Evolutionary conservation across 2,888 invertebrate genomes (phyloP).

Genomic region (Coenonympha glycerion): DNA sequence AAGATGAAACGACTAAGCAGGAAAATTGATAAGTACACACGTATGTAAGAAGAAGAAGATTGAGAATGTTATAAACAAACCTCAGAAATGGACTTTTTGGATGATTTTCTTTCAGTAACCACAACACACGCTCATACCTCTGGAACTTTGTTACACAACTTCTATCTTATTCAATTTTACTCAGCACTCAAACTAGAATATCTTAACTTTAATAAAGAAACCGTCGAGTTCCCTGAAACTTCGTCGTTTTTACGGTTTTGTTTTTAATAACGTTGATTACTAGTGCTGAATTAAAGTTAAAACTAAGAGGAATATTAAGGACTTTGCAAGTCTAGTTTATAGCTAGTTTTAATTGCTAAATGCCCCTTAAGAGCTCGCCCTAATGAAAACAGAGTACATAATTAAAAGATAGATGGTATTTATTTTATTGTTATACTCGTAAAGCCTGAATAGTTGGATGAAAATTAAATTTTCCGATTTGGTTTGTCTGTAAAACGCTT

Average conservation of each 20-base stretch:
- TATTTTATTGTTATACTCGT: no score
- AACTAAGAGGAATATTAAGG: constrained; percentile 6
- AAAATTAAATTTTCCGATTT: no score
- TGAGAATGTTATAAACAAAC: no score
- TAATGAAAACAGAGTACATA: constrained; percentile 4
- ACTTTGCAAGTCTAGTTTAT: constrained; percentile 9
- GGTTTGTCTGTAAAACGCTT: no score
- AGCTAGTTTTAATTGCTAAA: constrained; percentile 15
- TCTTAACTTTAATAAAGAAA: constrained; percentile 10
- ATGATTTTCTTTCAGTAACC: no score
- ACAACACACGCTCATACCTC: no score
- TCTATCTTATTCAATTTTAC: neutral
- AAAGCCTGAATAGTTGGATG: no score
- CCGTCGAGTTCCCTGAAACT: neutral
- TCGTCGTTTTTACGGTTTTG: constrained; percentile 1
- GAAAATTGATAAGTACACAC: no score
- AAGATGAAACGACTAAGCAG: no score
- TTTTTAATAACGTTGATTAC: constrained; percentile 14
- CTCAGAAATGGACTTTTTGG: no score
- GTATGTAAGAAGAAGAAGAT: no score
- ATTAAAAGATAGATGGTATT: neutral
- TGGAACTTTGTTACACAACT: no score
- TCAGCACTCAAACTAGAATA: constrained; percentile 4
- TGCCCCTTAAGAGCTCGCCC: constrained; percentile 3
- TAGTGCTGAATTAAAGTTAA: constrained; percentile 12